phyloP scores from a whole-genome alignment of 2,113 vertebrate species.

The Damaliscus lunatus region DNA sequence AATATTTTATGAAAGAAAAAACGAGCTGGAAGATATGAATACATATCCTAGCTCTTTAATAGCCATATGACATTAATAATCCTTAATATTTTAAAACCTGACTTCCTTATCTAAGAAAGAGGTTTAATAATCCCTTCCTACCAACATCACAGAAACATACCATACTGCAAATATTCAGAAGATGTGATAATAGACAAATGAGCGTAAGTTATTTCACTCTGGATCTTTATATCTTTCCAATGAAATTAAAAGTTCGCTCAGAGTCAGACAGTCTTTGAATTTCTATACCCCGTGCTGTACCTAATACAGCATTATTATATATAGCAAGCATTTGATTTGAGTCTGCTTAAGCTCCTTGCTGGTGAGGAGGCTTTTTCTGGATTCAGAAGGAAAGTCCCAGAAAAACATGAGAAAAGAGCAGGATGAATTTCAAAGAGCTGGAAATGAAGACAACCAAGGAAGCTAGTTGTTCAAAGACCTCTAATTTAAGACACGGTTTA shows the following conservation, averaged over 20 bases:
- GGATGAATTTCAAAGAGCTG: not conserved
- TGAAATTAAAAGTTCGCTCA: not conserved
- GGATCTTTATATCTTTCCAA: not conserved
- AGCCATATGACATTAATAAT: not conserved
- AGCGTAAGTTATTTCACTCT: not conserved
- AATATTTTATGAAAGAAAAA: not conserved
- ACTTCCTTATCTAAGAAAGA: not conserved
- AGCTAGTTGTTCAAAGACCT: not conserved
- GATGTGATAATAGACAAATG: not conserved
- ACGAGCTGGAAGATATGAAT: not conserved
- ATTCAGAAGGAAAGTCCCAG: not conserved
- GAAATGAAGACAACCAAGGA: not conserved
- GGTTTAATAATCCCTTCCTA: not conserved
- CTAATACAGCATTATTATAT: not conserved
- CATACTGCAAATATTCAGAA: not conserved
- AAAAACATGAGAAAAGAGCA: not conserved
- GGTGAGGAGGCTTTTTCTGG: not conserved
- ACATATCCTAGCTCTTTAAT: not conserved
- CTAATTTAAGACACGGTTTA: not conserved
- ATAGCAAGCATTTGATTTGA: not conserved
- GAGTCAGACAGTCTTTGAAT: not conserved
- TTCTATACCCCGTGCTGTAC: not conserved
- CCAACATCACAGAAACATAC: not conserved
- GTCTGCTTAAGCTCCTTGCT: constrained; percentile 5
- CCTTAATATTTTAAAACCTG: not conserved